Evolutionary conservation across 2,888 invertebrate genomes (phyloP), one percentile per base, ranked within the genome.

Genomic region (Lasiommata megera): DNA sequence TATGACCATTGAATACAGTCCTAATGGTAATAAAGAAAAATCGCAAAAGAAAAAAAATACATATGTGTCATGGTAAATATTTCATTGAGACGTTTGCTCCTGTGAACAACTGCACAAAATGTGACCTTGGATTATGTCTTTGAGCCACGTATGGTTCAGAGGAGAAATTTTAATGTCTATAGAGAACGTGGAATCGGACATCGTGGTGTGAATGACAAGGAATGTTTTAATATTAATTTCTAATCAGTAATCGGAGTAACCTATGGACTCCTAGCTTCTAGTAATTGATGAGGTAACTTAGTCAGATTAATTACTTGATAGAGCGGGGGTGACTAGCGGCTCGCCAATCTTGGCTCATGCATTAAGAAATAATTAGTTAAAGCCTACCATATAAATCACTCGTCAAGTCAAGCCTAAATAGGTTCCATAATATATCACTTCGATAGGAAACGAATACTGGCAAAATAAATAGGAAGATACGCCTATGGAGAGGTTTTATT

Each of bases 321-420:
- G n/a, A 44, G 14, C 28, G 14, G 29, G 6, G 31, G 29, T 31
- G 46, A 46, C 46, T 16, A 31, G 16, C 16, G 6, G 11, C 31
- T 46, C 31, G 16, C 46, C 46, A 16, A 11, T 16, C 29, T 31
- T n/a, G 8, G 46, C 31, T 46, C 46, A 31, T 46, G 46, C 46
- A 31, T 31, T 29, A 44, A 44, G 29, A 31, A 31, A 46, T 46
- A 46, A 46, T 46, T 46, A 46, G 46, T 46, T 16, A 46, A 44
- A 31, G 46, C 46, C 46, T 31, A 29, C 16, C 46, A 31, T 31
- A 46, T 46, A 46, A 46, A 46, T 46, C 44, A 44, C 44, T 44
- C 14, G 16, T 44, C 46, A 31, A 46, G 46, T 46, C 46, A 29
- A 46, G 46, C 11, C 29, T 14, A 28, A 29, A 46, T 31, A 46